Evolutionary conservation across 2,888 invertebrate species (phyloP).

Genomic region (Drosophila anceps): DNA sequence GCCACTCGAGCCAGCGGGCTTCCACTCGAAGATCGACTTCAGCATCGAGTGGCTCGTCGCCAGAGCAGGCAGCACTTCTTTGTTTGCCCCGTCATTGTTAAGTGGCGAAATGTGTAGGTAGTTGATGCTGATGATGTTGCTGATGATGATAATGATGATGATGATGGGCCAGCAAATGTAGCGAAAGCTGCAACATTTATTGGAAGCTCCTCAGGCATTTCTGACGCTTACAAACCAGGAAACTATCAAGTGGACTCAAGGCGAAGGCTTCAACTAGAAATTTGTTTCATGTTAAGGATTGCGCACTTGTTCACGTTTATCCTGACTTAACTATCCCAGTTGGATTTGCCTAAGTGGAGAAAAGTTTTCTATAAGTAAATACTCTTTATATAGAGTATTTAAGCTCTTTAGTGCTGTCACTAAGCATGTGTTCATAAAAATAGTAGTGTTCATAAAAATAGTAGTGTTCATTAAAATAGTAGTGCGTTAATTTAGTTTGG

Average conservation of each 20-base stretch:
- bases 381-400: too few relatives aligned
- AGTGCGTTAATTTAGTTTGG: too few relatives aligned
- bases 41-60: slow-evolving; percentile 40
- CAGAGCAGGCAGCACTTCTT: slow-evolving; percentile 34
- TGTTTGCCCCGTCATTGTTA: slow-evolving; percentile 39
- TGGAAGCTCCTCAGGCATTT: slow-evolving; percentile 25
- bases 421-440: too few relatives aligned
- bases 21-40: slow-evolving; percentile 36
- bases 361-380: too few relatives aligned
- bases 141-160: slow-evolving; percentile 17
- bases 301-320: background rate
- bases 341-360: too few relatives aligned
- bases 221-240: slow-evolving; percentile 17
- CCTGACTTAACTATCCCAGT: background rate
- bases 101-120: slow-evolving; percentile 67
- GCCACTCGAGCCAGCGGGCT: slow-evolving; percentile 31
- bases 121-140: slow-evolving; percentile 20
- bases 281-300: background rate
- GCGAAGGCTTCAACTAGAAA: background rate
- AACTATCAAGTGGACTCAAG: slow-evolving; percentile 10
- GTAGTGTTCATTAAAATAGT: too few relatives aligned
- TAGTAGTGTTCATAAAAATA: too few relatives aligned
- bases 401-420: too few relatives aligned
- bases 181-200: slow-evolving; percentile 44
- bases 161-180: slow-evolving; percentile 11